Evolutionary conservation across 2,888 invertebrate species (phyloP).

Genomic region (Emmelina monodactyla): DNA sequence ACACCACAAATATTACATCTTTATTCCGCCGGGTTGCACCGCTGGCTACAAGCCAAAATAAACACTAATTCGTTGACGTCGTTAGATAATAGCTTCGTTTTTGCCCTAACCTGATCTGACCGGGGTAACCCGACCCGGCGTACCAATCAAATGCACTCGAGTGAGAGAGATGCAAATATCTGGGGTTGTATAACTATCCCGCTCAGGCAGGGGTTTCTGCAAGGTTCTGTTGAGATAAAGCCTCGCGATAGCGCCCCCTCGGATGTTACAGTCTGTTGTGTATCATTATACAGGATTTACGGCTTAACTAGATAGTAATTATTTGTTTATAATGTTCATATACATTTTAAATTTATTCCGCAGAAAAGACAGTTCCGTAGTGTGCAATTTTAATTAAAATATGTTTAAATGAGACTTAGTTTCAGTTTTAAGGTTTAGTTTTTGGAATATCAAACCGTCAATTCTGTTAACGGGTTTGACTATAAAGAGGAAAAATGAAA

Average conservation of each 20-base stretch:
- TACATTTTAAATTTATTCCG: too few relatives aligned
- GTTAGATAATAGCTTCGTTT: slow-evolving; percentile 58
- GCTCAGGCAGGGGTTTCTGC: neutral
- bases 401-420: too few relatives aligned
- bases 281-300: too few relatives aligned
- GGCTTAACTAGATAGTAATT: too few relatives aligned
- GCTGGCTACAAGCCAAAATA: slow-evolving; percentile 46
- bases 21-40: slow-evolving; percentile 25
- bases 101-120: slow-evolving; percentile 24
- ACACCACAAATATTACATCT: slow-evolving; percentile 10
- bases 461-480: too few relatives aligned
- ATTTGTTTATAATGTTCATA: too few relatives aligned
- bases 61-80: slow-evolving; percentile 51
- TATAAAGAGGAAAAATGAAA: too few relatives aligned
- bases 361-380: too few relatives aligned
- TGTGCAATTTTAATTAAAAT: too few relatives aligned
- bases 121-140: slow-evolving; percentile 6
- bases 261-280: neutral
- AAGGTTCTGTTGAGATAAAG: neutral
- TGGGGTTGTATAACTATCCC: neutral
- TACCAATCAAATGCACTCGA: neutral
- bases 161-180: neutral
- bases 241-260: neutral
- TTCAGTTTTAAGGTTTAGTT: too few relatives aligned
- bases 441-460: too few relatives aligned